Evolutionary conservation across 2,797 vertebrate species (phyloP).

Genomic region (Oreochromis grahami): DNA sequence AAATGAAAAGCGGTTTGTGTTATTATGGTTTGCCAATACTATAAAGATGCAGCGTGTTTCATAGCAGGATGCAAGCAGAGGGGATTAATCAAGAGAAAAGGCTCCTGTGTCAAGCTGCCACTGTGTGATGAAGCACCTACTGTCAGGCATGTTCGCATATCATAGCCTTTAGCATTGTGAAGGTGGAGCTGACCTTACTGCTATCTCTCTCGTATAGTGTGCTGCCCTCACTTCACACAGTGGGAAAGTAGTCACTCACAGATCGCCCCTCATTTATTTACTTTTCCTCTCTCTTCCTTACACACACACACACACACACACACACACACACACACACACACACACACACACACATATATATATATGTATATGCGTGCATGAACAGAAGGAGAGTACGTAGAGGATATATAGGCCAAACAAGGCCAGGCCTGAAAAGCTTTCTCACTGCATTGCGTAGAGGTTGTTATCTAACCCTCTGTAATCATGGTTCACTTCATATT

Average conservation of each 20-base stretch:
- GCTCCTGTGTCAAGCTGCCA: slow-evolving; percentile 58
- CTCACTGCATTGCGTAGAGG: slow-evolving; percentile 49
- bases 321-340: not conserved
- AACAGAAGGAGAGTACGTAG: slow-evolving; percentile 27
- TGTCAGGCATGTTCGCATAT: slow-evolving; percentile 68
- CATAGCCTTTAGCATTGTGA: slow-evolving; percentile 57
- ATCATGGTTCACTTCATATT: slow-evolving; percentile 73
- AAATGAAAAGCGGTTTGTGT: slow-evolving; percentile 13
- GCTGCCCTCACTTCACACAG: slow-evolving; percentile 45
- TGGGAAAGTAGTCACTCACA: slow-evolving; percentile 21
- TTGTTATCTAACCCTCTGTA: slow-evolving; percentile 72
- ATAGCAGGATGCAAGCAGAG: slow-evolving; percentile 20
- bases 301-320: not conserved
- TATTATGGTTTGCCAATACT: not conserved
- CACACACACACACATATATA: not conserved
- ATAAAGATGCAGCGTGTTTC: slow-evolving; percentile 9
- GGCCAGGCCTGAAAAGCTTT: slow-evolving; percentile 54
- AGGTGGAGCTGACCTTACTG: slow-evolving; percentile 71
- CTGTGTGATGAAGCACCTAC: slow-evolving; percentile 66
- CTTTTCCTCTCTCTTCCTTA: not conserved
- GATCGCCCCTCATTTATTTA: not conserved
- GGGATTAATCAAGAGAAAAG: slow-evolving; percentile 64
- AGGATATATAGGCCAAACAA: slow-evolving; percentile 52
- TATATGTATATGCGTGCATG: slow-evolving; percentile 24
- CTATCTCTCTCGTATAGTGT: slow-evolving; percentile 42